These are phyloP conservation scores for Meloidogyne exigua DNA, from an alignment of 1,140 invertebrate genomes.

Conservation along the genomic window DNA sequence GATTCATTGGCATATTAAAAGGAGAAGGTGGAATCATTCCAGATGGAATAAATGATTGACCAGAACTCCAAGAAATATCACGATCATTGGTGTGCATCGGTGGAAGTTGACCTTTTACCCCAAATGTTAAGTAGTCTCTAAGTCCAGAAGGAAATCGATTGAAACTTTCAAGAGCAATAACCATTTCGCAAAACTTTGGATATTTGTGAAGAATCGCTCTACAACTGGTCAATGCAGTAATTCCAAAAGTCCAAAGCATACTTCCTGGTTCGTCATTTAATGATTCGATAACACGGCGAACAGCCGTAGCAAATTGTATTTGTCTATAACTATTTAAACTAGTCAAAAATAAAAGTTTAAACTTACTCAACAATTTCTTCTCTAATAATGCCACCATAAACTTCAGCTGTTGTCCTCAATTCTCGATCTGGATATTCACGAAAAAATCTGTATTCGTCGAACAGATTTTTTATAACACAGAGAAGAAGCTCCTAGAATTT, in stretches of 20 bases:
- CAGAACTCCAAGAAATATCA: neutral
- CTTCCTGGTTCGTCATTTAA: slow-evolving; percentile 38
- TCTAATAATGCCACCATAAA: slow-evolving; percentile 97
- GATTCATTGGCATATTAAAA: neutral
- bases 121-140: slow-evolving; percentile 48
- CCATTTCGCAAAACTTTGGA: slow-evolving; percentile 60
- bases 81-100: neutral
- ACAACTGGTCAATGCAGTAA: slow-evolving; percentile 57
- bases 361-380: slow-evolving; percentile 74
- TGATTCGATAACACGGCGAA: slow-evolving; percentile 56
- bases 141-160: slow-evolving; percentile 44
- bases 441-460: slow-evolving; percentile 97
- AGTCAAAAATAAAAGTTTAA: neutral
- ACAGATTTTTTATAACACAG: slow-evolving; percentile 96
- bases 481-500: slow-evolving; percentile 74
- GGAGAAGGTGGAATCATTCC: slow-evolving; percentile 6
- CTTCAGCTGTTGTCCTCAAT: slow-evolving; percentile 89
- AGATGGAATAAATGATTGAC: slow-evolving; percentile 4
- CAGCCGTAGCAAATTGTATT: slow-evolving; percentile 59
- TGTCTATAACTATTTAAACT: slow-evolving; percentile 35
- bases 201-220: slow-evolving; percentile 48
- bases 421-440: slow-evolving; percentile 97
- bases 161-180: slow-evolving; percentile 46
- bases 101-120: slow-evolving; percentile 38
- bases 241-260: slow-evolving; percentile 53